Percentiles rank a stretch among this genome's conserved stretches.
These are phyloP conservation scores for Aurelia aurita complex sp. Pacific DNA, from an alignment of 30 jellyfish, hydroid and myxozoan genomes.

Conservation along the genomic window DNA sequence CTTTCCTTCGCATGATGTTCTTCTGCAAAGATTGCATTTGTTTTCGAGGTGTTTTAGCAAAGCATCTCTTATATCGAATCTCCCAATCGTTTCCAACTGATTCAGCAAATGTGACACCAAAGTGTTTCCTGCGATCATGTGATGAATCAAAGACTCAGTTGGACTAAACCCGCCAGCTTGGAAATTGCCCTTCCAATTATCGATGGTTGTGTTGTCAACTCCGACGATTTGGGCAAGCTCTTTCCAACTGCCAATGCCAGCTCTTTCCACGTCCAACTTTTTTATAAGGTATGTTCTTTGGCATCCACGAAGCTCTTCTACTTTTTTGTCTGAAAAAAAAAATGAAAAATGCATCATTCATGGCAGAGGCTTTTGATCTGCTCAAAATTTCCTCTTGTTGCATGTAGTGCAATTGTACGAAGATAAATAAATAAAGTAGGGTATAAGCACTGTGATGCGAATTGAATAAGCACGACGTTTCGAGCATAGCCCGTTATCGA, in stretches of 20 bases:
- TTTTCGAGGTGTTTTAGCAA: not conserved
- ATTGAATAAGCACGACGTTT: too few species aligned
- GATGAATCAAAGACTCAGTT: not conserved
- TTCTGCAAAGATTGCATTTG: not conserved
- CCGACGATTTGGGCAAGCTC: not conserved
- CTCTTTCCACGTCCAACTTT: not conserved
- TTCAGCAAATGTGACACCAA: not conserved
- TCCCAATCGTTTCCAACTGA: not conserved
- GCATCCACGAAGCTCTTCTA: not conserved
- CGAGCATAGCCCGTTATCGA: too few species aligned
- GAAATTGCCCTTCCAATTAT: not conserved
- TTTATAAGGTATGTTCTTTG: conserved; percentile 1
- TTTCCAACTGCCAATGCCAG: not conserved
- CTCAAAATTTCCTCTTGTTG: too few species aligned
- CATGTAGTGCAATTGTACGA: too few species aligned
- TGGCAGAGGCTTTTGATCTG: too few species aligned
- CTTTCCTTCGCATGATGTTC: too few species aligned
- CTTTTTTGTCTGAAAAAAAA: not conserved
- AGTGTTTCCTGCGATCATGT: not conserved
- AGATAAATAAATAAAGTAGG: too few species aligned
- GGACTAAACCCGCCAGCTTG: not conserved
- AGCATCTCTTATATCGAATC: not conserved
- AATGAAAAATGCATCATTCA: not conserved
- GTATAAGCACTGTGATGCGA: too few species aligned
- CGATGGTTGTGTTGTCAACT: not conserved